These are phyloP conservation scores for Neuroterus valhalla DNA, from an alignment of 1,140 invertebrate genomes.

Conservation along the genomic window DNA sequence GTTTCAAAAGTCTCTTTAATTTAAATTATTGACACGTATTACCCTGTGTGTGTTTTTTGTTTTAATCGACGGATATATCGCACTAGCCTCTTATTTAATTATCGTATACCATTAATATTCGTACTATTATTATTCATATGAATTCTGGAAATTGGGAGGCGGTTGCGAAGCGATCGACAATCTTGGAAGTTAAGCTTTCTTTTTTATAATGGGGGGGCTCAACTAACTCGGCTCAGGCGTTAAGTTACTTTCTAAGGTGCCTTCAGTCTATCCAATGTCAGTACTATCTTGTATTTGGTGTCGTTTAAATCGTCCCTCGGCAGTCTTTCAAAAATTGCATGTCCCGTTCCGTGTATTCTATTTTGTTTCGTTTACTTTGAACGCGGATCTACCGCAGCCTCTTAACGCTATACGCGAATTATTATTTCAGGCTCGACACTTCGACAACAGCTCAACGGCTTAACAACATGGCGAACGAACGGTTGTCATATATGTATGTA, in stretches of 20 bases:
- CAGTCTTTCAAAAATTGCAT: slow-evolving; percentile 72
- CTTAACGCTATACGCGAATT: slow-evolving; percentile 37
- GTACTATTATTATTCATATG: slow-evolving; percentile 42
- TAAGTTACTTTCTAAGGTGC: slow-evolving; percentile 76
- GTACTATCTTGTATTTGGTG: slow-evolving; percentile 77
- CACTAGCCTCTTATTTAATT: slow-evolving; percentile 36
- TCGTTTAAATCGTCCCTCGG: slow-evolving; percentile 74
- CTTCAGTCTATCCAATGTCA: slow-evolving; percentile 77
- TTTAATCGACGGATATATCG: slow-evolving; percentile 16
- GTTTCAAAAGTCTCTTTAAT: background rate
- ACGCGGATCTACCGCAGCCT: slow-evolving; percentile 40
- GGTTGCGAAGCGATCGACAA: background rate
- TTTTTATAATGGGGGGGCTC: slow-evolving; percentile 8
- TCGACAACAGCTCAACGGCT: slow-evolving; percentile 63
- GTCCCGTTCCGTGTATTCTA: slow-evolving; percentile 45
- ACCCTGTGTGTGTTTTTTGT: slow-evolving; percentile 11
- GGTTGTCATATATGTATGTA: slow-evolving; percentile 68
- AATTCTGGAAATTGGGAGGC: slow-evolving; percentile 24
- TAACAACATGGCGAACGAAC: slow-evolving; percentile 72
- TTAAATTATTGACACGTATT: slow-evolving; percentile 20
- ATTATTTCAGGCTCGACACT: slow-evolving; percentile 55
- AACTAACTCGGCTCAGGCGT: slow-evolving; percentile 62
- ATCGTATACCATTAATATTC: slow-evolving; percentile 38
- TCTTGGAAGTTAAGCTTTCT: slow-evolving; percentile 17
- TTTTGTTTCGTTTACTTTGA: slow-evolving; percentile 31